Conservation (phyloP, 2,797 vertebrate genomes). For the Hyperoplus immaculatus region DNA sequence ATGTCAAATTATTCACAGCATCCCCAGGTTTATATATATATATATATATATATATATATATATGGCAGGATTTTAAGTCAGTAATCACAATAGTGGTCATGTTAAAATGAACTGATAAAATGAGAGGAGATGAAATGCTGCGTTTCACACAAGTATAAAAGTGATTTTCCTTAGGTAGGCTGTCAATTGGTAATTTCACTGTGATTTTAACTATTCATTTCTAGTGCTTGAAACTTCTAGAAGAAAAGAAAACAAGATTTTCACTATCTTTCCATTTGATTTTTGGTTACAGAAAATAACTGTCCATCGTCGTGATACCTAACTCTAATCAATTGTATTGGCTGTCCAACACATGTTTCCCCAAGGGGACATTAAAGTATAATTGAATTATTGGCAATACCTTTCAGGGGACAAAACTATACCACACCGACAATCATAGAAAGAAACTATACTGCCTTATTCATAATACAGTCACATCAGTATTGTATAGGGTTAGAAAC, state of each 20-base stretch:
- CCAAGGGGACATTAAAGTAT: too few species aligned
- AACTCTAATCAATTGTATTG: neutral
- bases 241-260: neutral
- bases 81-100: neutral
- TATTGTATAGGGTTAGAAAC: neutral
- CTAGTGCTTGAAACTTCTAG: neutral
- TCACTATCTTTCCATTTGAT: neutral
- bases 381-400: neutral
- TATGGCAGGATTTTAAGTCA: neutral
- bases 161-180: neutral
- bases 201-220: neutral
- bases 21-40: neutral
- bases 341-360: too few species aligned
- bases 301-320: neutral
- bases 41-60: too few species aligned
- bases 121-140: neutral
- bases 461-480: neutral
- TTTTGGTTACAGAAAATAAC: too few species aligned
- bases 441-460: neutral
- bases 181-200: neutral
- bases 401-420: neutral
- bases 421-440: neutral
- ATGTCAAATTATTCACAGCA: neutral
- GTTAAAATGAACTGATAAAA: neutral
- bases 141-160: neutral